Percentiles rank a stretch among this genome's conserved stretches.
Evolutionary conservation across 2,888 invertebrate genomes (phyloP).

Genomic region (Ormyrus nitidulus): DNA sequence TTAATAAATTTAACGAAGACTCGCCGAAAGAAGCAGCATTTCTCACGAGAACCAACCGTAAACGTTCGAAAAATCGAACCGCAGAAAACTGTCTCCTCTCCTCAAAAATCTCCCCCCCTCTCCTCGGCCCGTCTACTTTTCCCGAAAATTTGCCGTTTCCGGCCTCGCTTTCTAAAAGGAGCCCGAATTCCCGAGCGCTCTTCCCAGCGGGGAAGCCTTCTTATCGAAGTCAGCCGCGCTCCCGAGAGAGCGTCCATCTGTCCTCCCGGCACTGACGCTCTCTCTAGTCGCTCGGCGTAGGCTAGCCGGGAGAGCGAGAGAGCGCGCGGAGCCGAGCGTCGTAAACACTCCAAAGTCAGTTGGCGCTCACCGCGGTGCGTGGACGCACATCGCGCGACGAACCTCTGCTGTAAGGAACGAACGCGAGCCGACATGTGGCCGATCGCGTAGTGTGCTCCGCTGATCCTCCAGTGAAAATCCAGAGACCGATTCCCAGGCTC

Average conservation of each 20-base stretch:
- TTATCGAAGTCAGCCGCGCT: constrained; percentile 34
- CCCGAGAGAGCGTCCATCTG: neutral
- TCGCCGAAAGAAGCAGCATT: too few relatives aligned
- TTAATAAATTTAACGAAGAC: too few relatives aligned
- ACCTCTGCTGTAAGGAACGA: neutral
- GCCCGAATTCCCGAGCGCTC: neutral
- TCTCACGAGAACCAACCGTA: too few relatives aligned
- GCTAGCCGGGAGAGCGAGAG: neutral
- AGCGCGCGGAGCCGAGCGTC: constrained; percentile 13
- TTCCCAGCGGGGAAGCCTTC: constrained; percentile 37
- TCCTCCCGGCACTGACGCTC: neutral
- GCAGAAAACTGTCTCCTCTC: too few relatives aligned
- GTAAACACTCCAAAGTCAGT: constrained; percentile 65
- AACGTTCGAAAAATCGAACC: too few relatives aligned
- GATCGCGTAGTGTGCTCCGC: too few relatives aligned
- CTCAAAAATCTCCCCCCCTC: too few relatives aligned
- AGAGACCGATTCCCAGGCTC: too few relatives aligned
- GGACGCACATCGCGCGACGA: constrained; percentile 54
- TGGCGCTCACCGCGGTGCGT: constrained; percentile 62
- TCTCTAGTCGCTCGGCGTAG: constrained; percentile 9
- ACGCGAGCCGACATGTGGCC: neutral
- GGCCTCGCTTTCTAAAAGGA: too few relatives aligned
- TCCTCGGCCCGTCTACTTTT: too few relatives aligned
- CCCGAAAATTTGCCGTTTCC: too few relatives aligned
- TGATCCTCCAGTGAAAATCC: too few relatives aligned